Percentiles rank a stretch among this genome's conserved stretches.
Evolutionary conservation across 2,113 vertebrate species (phyloP).

Genomic region (Trochalopteron elliotii): DNA sequence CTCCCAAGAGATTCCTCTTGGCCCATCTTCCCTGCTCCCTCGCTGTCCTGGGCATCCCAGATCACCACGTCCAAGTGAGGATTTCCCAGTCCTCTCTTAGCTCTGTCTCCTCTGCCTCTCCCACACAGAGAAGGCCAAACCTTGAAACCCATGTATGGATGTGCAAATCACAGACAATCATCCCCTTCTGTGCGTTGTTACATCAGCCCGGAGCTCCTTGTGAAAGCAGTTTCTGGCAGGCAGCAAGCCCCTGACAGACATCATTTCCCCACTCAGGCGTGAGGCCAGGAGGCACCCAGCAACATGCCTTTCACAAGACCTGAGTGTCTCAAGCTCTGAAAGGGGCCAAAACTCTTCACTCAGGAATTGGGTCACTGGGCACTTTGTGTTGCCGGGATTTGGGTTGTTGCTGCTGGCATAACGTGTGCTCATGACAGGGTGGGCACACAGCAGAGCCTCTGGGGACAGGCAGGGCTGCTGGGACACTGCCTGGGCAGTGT

Average conservation of each 20-base stretch:
- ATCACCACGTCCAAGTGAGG: background rate
- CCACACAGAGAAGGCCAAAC: background rate
- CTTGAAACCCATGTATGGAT: background rate
- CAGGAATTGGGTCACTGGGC: background rate
- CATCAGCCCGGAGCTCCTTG: background rate
- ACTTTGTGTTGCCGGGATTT: background rate
- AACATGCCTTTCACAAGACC: background rate
- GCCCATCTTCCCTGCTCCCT: background rate
- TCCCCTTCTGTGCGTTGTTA: background rate
- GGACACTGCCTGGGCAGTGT: accelerated
- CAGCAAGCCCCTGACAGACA: background rate
- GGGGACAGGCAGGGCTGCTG: background rate
- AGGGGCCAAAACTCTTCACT: background rate
- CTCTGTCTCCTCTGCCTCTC: background rate
- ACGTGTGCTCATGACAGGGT: background rate
- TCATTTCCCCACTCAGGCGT: background rate
- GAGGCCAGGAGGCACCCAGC: background rate
- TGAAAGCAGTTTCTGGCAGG: background rate
- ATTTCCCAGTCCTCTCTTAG: background rate
- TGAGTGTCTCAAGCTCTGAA: background rate
- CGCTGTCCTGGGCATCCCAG: background rate
- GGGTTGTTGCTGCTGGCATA: background rate
- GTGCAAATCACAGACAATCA: background rate
- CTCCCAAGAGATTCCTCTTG: background rate
- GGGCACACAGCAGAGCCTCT: background rate